Conservation (phyloP, 2,888 invertebrate species). For the Ormyrus pomaceus region DNA sequence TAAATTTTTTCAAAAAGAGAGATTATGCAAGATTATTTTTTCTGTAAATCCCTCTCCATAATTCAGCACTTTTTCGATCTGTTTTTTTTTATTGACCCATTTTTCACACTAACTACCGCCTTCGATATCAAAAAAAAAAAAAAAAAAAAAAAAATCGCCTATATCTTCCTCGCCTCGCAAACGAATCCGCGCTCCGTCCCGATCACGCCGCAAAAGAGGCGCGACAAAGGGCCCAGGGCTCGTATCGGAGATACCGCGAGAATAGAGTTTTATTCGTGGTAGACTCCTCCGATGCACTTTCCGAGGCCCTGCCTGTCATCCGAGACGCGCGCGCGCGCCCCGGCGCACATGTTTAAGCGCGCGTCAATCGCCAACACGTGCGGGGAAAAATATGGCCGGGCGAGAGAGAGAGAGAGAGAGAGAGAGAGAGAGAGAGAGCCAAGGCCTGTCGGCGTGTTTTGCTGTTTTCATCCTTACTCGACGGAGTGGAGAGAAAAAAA, state of each 20-base stretch:
- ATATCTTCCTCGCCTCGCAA: background rate
- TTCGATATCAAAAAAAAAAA: background rate
- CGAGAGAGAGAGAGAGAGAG: background rate
- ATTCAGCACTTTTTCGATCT: constrained; percentile 4
- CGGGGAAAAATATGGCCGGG: constrained; percentile 4
- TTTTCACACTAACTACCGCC: background rate
- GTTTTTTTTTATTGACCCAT: background rate
- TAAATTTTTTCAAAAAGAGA: background rate
- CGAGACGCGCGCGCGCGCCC: background rate
- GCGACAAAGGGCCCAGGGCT: no score
- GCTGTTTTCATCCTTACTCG: background rate
- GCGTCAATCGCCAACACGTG: constrained; percentile 39
- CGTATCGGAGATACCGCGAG: no score
- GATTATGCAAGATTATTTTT: background rate
- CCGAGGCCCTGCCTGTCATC: constrained; percentile 1
- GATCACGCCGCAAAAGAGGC: background rate
- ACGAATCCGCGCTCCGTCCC: background rate
- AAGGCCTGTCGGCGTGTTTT: no score
- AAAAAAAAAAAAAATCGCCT: constrained; percentile 10
- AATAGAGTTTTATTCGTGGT: no score
- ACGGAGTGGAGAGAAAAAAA: background rate
- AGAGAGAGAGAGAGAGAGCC: no score
- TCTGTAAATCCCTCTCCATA: background rate
- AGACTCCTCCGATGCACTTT: background rate
- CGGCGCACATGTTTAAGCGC: constrained; percentile 15